phyloP scores from a whole-genome alignment of 2,888 invertebrate genomes.

The Drosophila quinaria region DNA sequence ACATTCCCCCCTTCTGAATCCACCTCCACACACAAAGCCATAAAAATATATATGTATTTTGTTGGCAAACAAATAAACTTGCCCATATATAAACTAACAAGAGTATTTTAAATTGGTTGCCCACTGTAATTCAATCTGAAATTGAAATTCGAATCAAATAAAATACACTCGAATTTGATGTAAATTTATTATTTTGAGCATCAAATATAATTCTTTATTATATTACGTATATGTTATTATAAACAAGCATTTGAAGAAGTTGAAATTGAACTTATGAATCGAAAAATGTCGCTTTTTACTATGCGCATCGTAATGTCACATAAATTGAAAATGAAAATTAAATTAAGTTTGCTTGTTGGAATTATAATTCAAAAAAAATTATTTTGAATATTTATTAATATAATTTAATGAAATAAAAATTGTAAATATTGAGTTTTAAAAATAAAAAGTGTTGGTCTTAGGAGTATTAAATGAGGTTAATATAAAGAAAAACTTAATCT shows the following conservation, averaged over 20 bases:
- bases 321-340: not conserved
- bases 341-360: too few relatives aligned
- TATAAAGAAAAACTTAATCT: too few relatives aligned
- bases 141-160: constrained; percentile 34
- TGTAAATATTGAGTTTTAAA: too few relatives aligned
- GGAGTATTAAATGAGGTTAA: too few relatives aligned
- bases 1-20: not conserved
- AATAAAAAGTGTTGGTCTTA: too few relatives aligned
- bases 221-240: constrained; percentile 11
- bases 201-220: not conserved
- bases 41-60: constrained; percentile 35
- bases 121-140: constrained; percentile 43
- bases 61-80: constrained; percentile 54
- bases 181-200: constrained; percentile 15
- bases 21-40: constrained; percentile 3
- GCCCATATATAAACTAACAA: constrained; percentile 7
- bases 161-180: constrained; percentile 21
- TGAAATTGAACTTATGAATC: not conserved
- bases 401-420: too few relatives aligned
- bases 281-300: not conserved
- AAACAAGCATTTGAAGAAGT: not conserved
- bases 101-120: constrained; percentile 30
- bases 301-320: not conserved
- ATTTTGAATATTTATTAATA: too few relatives aligned
- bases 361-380: too few relatives aligned